These are phyloP conservation scores for Tromatobia lineatoria DNA, from an alignment of 2,888 invertebrate genomes.

Conservation along the genomic window DNA sequence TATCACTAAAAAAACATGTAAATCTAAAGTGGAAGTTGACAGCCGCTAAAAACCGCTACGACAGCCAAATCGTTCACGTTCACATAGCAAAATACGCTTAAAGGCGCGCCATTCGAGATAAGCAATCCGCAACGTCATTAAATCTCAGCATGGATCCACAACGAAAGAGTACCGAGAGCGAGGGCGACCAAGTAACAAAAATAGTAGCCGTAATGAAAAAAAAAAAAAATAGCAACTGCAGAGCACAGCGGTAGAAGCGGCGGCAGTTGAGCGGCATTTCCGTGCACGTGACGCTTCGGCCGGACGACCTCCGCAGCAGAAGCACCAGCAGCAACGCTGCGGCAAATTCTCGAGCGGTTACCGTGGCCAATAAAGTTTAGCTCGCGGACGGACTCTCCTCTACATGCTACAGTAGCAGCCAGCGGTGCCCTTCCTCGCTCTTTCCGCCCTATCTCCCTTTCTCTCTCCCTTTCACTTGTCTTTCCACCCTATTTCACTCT, in stretches of 20 bases:
- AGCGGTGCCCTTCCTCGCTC: constrained; percentile 38
- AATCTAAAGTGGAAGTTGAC: too few relatives aligned
- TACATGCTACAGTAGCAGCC: constrained; percentile 10
- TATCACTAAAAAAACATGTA: too few relatives aligned
- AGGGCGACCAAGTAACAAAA: constrained; percentile 29
- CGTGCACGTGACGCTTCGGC: constrained; percentile 67
- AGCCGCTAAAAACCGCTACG: not conserved
- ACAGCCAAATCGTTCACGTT: not conserved
- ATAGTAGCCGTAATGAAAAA: constrained; percentile 12
- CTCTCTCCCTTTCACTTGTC: constrained; percentile 11
- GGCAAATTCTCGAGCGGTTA: constrained; percentile 68
- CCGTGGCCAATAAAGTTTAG: constrained; percentile 69
- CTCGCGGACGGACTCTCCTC: constrained; percentile 60
- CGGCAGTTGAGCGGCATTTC: constrained; percentile 65
- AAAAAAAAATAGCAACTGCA: constrained; percentile 53
- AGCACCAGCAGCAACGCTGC: constrained; percentile 56
- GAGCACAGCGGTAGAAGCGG: constrained; percentile 56
- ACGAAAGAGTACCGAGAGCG: constrained; percentile 40
- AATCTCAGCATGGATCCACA: constrained; percentile 50
- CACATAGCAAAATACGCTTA: not conserved
- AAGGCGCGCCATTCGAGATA: constrained; percentile 27
- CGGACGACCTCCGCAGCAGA: constrained; percentile 41
- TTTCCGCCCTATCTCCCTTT: constrained; percentile 2
- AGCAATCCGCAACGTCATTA: constrained; percentile 55
- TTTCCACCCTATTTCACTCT: constrained; percentile 15